phyloP scores from a whole-genome alignment of 2,113 vertebrate species.

The Gavialis gangeticus region DNA sequence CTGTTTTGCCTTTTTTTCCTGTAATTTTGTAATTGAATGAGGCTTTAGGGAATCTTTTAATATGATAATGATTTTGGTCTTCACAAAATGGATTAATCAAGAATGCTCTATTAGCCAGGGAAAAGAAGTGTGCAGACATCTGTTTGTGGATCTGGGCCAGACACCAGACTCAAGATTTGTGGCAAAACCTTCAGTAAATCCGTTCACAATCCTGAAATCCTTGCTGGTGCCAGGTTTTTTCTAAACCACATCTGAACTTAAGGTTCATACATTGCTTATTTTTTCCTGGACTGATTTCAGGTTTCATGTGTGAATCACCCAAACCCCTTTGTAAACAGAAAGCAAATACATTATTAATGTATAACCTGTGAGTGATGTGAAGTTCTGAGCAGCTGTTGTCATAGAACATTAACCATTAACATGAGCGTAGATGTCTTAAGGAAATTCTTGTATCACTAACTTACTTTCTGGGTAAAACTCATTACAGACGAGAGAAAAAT shows the following conservation, averaged over 20 bases:
- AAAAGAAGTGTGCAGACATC: neutral
- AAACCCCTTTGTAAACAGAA: neutral
- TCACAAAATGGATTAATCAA: neutral
- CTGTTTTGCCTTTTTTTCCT: constrained; percentile 12
- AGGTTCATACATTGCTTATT: neutral
- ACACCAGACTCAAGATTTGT: neutral
- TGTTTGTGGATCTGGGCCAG: neutral
- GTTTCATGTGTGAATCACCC: neutral
- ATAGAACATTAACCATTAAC: neutral
- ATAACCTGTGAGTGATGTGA: neutral
- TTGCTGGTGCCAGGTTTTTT: neutral
- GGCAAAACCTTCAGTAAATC: neutral
- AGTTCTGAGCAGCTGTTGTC: rapidly evolving
- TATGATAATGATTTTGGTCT: neutral
- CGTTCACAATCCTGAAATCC: neutral
- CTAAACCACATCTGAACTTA: neutral
- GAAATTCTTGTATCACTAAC: neutral
- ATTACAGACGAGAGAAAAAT: neutral
- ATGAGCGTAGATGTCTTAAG: neutral
- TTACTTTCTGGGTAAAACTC: neutral
- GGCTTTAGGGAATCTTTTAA: constrained; percentile 10
- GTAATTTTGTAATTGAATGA: constrained; percentile 14
- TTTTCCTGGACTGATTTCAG: neutral
- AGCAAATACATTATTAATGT: neutral
- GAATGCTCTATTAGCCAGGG: neutral